Percentiles rank a stretch among this genome's conserved stretches.
Evolutionary conservation across 2,888 invertebrate species (phyloP).

Genomic region (Meteorus cinctellus): DNA sequence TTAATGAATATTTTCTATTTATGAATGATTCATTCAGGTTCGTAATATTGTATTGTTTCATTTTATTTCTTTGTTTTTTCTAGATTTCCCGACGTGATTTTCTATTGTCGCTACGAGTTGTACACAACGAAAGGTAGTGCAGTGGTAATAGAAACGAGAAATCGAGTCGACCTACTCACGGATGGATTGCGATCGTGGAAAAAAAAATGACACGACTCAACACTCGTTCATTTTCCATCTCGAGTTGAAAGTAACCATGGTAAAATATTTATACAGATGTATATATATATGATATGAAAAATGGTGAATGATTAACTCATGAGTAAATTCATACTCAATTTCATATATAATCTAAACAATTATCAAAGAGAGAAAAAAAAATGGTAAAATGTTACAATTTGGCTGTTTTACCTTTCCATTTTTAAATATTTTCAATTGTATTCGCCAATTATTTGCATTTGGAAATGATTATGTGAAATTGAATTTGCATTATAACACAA

Average conservation of each 20-base stretch:
- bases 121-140: neutral
- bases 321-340: constrained; percentile 18
- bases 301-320: constrained; percentile 5
- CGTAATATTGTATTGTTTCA: neutral
- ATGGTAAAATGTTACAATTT: neutral
- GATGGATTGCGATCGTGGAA: constrained; percentile 23
- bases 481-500: too few species aligned
- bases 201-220: neutral
- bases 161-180: constrained; percentile 31
- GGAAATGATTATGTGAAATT: too few species aligned
- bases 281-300: neutral
- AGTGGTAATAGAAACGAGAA: constrained; percentile 25
- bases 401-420: neutral
- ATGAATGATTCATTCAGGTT: neutral
- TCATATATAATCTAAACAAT: neutral
- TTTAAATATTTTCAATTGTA: neutral
- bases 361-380: neutral
- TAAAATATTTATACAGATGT: neutral
- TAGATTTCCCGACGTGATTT: neutral
- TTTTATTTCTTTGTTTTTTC: neutral
- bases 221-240: neutral
- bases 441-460: too few species aligned
- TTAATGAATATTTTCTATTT: too few species aligned
- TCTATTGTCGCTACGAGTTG: constrained; percentile 2
- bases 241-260: constrained; percentile 1